These are phyloP conservation scores for Seriola dumerili DNA, from an alignment of 2,113 vertebrate species.

Conservation along the genomic window DNA sequence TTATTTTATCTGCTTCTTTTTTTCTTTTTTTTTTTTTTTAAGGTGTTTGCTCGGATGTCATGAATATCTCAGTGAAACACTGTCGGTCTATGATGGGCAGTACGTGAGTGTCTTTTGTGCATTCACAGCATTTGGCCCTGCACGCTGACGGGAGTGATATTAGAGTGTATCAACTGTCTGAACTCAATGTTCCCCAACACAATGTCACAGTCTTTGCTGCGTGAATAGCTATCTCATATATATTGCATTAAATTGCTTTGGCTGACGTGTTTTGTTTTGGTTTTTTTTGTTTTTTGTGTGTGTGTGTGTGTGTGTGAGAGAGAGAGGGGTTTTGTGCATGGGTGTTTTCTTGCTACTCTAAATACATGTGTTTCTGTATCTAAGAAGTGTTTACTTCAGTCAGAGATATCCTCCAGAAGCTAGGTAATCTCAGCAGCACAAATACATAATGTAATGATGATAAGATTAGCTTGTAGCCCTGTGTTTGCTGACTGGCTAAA, in stretches of 20 bases:
- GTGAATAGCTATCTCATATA: constrained; percentile 54
- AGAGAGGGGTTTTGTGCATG: background rate
- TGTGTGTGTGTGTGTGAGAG: background rate
- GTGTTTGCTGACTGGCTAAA: constrained; percentile 76
- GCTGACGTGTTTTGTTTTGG: constrained; percentile 7
- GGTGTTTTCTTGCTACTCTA: constrained; percentile 9
- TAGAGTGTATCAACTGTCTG: constrained; percentile 43
- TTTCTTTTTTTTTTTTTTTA: constrained; percentile 3
- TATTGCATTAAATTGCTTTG: constrained; percentile 41
- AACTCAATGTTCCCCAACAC: constrained; percentile 32
- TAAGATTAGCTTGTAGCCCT: constrained; percentile 69
- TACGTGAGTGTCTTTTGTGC: background rate
- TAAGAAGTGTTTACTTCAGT: constrained; percentile 63
- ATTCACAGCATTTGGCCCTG: constrained; percentile 13
- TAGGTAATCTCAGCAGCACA: constrained; percentile 72
- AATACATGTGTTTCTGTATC: constrained; percentile 46
- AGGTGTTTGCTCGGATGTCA: background rate
- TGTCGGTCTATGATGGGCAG: background rate
- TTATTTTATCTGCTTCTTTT: background rate
- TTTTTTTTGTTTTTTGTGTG: constrained; percentile 20
- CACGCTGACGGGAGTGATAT: constrained; percentile 19
- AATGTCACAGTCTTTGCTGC: constrained; percentile 24
- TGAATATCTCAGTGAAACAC: constrained; percentile 14
- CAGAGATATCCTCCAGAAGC: constrained; percentile 62
- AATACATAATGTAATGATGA: constrained; percentile 77